Conservation (phyloP, 2,888 invertebrate genomes). For the Helicoverpa assulta region DNA sequence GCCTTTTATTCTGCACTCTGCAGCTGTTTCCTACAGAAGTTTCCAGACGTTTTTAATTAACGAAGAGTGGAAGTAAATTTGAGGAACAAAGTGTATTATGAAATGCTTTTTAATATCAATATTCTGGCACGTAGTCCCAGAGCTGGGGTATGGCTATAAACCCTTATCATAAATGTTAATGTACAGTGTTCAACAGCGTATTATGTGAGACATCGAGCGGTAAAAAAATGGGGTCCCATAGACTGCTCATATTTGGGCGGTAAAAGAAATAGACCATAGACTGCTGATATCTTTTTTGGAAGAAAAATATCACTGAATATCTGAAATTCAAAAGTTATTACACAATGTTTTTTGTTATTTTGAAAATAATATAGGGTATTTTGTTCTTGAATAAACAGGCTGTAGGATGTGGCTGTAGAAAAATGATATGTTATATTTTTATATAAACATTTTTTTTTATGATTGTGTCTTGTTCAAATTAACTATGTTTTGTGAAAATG, state of each 20-base stretch:
- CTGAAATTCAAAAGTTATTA: background rate
- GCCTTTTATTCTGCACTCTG: background rate
- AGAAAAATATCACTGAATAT: background rate
- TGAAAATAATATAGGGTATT: no score
- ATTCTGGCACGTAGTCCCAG: conserved; percentile 29
- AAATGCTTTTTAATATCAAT: conserved; percentile 33
- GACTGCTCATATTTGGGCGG: background rate
- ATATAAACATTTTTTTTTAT: no score
- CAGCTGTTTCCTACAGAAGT: conserved; percentile 26
- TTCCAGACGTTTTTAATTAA: conserved; percentile 53
- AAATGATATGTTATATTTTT: no score
- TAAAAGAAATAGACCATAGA: no score
- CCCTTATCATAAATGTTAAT: conserved; percentile 18
- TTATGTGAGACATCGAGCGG: background rate
- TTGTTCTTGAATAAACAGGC: no score
- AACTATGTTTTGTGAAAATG: no score
- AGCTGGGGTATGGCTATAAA: conserved; percentile 30
- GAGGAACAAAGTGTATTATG: conserved; percentile 15
- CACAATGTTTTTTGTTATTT: background rate
- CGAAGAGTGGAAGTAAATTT: conserved; percentile 52
- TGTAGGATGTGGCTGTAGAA: no score
- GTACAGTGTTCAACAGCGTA: background rate
- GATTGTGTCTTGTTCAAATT: no score
- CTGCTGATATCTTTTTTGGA: background rate
- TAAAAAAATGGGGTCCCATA: background rate